These are phyloP conservation scores for Cyanistes caeruleus DNA, from an alignment of 2,113 vertebrate species.

Conservation along the genomic window DNA sequence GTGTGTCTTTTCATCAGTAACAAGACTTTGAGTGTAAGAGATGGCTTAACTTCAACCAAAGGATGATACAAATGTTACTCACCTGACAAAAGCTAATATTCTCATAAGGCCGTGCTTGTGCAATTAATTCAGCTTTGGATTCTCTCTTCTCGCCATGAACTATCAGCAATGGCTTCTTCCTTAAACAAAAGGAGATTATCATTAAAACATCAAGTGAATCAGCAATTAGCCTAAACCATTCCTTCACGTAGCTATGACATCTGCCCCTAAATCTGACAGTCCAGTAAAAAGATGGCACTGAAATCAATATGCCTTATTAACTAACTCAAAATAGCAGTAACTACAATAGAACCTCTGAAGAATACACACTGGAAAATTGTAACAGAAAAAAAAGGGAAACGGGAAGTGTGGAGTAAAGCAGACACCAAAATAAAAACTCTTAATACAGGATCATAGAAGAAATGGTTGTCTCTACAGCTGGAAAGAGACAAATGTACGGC, in stretches of 20 bases:
- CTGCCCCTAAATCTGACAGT: background rate
- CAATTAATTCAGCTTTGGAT: conserved; percentile 87
- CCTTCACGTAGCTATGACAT: background rate
- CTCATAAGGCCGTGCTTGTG: conserved; percentile 85
- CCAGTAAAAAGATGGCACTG: background rate
- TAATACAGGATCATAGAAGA: background rate
- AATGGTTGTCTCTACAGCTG: background rate
- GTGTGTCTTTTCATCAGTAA: background rate
- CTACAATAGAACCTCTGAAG: background rate
- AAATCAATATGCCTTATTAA: background rate
- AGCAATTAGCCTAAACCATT: background rate
- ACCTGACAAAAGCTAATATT: conserved; percentile 95
- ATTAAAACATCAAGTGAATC: background rate
- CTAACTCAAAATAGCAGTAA: background rate
- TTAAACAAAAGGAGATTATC: conserved; percentile 56
- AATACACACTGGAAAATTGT: background rate
- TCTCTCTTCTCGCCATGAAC: conserved; percentile 95
- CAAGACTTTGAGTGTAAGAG: background rate
- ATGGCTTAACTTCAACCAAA: background rate
- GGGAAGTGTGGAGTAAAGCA: background rate
- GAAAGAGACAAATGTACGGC: background rate
- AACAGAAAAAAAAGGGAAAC: background rate
- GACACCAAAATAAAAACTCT: background rate
- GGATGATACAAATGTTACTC: background rate
- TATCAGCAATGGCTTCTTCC: conserved; percentile 87